Conservation (phyloP, 2,888 invertebrate species). For the Drosophila recens region DNA sequence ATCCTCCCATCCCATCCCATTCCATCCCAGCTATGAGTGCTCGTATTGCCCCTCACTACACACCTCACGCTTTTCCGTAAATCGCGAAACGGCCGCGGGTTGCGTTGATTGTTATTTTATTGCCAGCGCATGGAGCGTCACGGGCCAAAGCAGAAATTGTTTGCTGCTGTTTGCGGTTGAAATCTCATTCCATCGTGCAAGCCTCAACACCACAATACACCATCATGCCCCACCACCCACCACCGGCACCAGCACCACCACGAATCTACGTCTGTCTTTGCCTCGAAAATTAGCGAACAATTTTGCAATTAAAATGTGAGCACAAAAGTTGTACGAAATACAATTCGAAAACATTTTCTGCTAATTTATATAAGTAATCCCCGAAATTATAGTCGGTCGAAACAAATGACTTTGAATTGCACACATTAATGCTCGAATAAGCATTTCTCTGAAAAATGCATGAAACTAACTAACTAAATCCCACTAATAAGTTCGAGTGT, state of each 20-base stretch:
- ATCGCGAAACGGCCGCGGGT: constrained; percentile 63
- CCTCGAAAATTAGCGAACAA: constrained; percentile 53
- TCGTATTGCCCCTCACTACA: not conserved
- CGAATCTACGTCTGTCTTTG: constrained; percentile 16
- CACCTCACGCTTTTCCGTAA: constrained; percentile 42
- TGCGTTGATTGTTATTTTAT: constrained; percentile 79
- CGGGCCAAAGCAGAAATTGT: constrained; percentile 74
- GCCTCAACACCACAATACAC: constrained; percentile 35
- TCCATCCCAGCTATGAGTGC: constrained; percentile 12
- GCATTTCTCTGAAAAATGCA: too few species aligned
- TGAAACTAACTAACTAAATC: too few species aligned
- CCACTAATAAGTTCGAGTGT: too few species aligned
- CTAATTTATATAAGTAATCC: constrained; percentile 48
- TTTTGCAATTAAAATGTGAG: constrained; percentile 72
- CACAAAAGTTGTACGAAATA: constrained; percentile 65
- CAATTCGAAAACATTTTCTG: constrained; percentile 54
- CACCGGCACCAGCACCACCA: not conserved
- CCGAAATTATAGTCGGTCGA: constrained; percentile 7
- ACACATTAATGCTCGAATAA: constrained; percentile 1
- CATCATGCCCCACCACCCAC: not conserved
- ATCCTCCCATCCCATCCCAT: not conserved
- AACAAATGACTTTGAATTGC: constrained; percentile 25
- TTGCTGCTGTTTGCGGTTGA: constrained; percentile 75
- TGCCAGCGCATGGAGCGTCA: constrained; percentile 70
- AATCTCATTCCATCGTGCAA: constrained; percentile 71